A percentile compares a stretch with the other conserved stretches of the same genome.
These are phyloP conservation scores for Dasyornis broadbenti DNA, from an alignment of 2,113 vertebrate species.

Conservation along the genomic window DNA sequence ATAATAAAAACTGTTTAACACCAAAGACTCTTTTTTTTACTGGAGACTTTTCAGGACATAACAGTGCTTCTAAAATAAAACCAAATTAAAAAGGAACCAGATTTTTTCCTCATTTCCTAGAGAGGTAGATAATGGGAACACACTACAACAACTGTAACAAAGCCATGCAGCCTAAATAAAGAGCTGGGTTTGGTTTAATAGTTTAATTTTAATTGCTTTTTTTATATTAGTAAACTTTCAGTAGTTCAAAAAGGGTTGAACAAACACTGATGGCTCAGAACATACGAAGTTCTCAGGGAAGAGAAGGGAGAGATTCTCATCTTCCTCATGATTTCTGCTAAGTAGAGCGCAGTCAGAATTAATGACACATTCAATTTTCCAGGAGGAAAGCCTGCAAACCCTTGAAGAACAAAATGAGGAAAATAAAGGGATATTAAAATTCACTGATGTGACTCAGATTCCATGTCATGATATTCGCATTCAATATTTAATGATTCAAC, in stretches of 20 bases:
- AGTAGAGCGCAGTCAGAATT: background rate
- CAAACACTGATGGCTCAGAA: background rate
- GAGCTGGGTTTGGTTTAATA: background rate
- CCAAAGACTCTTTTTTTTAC: background rate
- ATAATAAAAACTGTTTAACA: background rate
- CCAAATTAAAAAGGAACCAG: background rate
- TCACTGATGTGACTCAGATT: background rate
- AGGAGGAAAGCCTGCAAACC: background rate
- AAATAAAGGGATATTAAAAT: background rate
- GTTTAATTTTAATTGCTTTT: background rate
- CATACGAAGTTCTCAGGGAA: background rate
- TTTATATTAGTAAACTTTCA: background rate
- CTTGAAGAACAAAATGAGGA: background rate
- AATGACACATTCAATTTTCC: background rate
- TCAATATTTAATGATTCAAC: constrained; percentile 4
- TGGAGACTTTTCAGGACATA: background rate
- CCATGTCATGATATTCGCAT: background rate
- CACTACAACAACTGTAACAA: background rate
- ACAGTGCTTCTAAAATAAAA: background rate
- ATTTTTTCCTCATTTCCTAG: background rate
- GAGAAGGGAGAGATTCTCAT: background rate
- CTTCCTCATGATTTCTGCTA: background rate
- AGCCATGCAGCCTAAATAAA: background rate
- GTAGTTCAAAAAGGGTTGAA: background rate
- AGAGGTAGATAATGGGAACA: background rate